Base-by-base conservation (phyloP, 2,888 invertebrate genomes). In the Nemapogon koenigi region DNA sequence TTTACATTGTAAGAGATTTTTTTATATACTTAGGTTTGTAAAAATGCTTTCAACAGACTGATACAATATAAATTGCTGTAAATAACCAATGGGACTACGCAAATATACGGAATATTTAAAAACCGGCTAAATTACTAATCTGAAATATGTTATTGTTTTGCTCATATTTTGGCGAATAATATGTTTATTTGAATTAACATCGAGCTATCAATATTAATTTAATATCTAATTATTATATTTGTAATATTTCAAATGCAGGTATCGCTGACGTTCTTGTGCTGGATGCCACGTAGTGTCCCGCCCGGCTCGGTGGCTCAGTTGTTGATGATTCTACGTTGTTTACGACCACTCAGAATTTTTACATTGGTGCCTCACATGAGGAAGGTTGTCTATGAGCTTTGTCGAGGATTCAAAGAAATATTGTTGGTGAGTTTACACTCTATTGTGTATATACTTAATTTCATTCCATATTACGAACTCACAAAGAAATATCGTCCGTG, bases 321-420 rank as follows among this genome's bases (percentile, higher is more conserved):
- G 42, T 72, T 99, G 37, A 95, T 99, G 94, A 95, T 99, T 46
- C 80, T 98, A 48, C 87, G 99, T 38, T 98, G 98, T 68, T 89
- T 99, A 47, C 84, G 99, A 7, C 99, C 99, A 2, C 78, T 99
- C 42, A 76, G 99, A 38, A 99, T 99, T 51, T 99, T 99, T 70
- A 97, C 97, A 17, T 81, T 98, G 38, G 97, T 99, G 18, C 99
- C 99, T 36, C 99, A 99, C 66, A 99, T 99, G 95, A 85, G 98
- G 47, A 95, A 97, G 76, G 98, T 99, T 14, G 99, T 99, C 38
- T 97, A 96, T 65, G 99, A 99, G 61, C 82, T 99, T 39, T 97
- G 97, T 57, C 84, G 97, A 48, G 99, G 99, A 17, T 99, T 99
- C 78, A 98, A 98, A 70, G 99, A 99, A 80, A 99, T 99, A 50